Evolutionary conservation across 2,888 invertebrate genomes (phyloP).

Genomic region (Drosophila siamana): DNA sequence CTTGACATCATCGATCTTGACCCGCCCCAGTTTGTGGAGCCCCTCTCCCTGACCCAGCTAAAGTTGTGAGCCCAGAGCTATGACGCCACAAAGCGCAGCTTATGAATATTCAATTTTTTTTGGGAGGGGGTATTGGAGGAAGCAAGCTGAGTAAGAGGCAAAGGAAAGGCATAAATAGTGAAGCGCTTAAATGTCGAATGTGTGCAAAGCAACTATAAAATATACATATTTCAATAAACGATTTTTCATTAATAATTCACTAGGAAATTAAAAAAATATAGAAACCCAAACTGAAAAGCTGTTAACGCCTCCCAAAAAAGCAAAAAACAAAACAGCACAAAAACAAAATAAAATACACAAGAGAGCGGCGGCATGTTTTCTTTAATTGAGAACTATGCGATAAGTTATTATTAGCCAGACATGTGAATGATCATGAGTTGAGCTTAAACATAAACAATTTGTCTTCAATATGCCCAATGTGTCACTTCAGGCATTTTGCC

Average conservation of each 20-base stretch:
- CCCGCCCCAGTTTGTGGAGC: slow-evolving; percentile 70
- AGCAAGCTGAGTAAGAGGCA: slow-evolving; percentile 46
- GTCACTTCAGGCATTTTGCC: slow-evolving; percentile 26
- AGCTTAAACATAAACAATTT: slow-evolving; percentile 38
- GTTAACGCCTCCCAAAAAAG: slow-evolving; percentile 59
- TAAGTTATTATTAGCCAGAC: slow-evolving; percentile 42
- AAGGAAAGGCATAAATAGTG: slow-evolving; percentile 70
- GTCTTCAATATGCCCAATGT: slow-evolving; percentile 38
- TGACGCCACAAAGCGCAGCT: slow-evolving; percentile 75
- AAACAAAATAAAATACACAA: background rate
- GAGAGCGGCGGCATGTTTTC: slow-evolving; percentile 37
- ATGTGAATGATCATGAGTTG: slow-evolving; percentile 38
- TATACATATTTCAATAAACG: slow-evolving; percentile 73
- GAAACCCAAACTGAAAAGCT: slow-evolving; percentile 35
- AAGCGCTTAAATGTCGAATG: slow-evolving; percentile 69
- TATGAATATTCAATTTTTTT: slow-evolving; percentile 68
- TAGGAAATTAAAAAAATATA: slow-evolving; percentile 49
- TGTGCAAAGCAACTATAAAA: slow-evolving; percentile 67
- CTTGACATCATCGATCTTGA: slow-evolving; percentile 77
- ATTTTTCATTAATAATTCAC: slow-evolving; percentile 76
- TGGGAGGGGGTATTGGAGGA: slow-evolving; percentile 10
- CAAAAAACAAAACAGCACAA: background rate
- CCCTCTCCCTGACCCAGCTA: slow-evolving; percentile 11
- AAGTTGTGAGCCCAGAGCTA: slow-evolving; percentile 38
- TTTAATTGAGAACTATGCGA: slow-evolving; percentile 53